Base-by-base conservation (phyloP, 2,888 invertebrate species). In the Drosophila rellima region DNA sequence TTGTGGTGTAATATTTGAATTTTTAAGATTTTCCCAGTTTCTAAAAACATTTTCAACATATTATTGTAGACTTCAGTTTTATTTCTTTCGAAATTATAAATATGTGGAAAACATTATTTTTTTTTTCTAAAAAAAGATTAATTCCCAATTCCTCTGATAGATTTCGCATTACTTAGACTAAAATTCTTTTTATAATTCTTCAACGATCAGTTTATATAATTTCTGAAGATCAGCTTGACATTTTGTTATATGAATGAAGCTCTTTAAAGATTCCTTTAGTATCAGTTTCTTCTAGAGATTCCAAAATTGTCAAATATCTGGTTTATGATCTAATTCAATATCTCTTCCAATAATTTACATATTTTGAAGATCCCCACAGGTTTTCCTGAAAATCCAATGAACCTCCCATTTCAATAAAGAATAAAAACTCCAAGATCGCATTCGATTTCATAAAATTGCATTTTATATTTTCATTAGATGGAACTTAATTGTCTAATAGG, bases 391-490 rank as follows among this genome's bases (percentile, higher is more conserved):
- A 7, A 7, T 33, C 15, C 20, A 31, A 20, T 35, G 3, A 42
- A 20, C 13, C 4, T 26, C 10, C 35, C 8, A 35, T n/a, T 45
- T 7, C 20, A 42, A 15, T 5, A 37, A 31, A 29, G 26, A 31
- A 18, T 13, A 4, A 39, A n/a, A 47, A 59, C n/a, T 17, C 5
- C n/a, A 23, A 2, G 2, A 15, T 17, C 4, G 4, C 42, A 7
- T 23, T 55, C 45, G n/a, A 29, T 68, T 72, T 79, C 54, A 89
- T 88, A 85, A 85, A 85, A 85, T 85, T 85, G 55, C 76, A 85
- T 85, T 85, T 85, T 85, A 85, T 84, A 88, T 84, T 80, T 88
- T 83, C 75, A 62, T 82, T 66, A 61, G 63, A 79, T 88, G 68
- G 61, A 68, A 73, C 86, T 83, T 83, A 83, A 44, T 42, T 8